Base-by-base conservation (phyloP, 1,140 invertebrate genomes). In the Lordiphosa stackelbergi region DNA sequence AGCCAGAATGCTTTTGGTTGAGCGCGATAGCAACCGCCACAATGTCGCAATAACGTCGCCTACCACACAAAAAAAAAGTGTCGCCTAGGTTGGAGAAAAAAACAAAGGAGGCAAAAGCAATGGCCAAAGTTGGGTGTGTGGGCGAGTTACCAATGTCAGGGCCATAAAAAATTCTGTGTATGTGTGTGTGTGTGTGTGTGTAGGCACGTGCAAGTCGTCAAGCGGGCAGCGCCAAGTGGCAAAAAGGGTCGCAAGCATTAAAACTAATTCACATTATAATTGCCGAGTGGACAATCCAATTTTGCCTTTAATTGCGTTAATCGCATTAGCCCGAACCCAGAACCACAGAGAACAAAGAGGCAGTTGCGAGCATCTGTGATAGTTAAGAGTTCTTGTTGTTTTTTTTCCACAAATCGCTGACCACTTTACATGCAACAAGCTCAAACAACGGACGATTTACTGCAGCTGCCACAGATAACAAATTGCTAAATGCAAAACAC, bases 241-340 rank as follows among this genome's bases (percentile, higher is more conserved):
- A 38, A 61, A 75, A 79, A 81, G 71, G 75, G 62, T 64, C 63
- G 57, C 52, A 57, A 12, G 49, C 72, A 79, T 79, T 83, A 81
- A 79, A 79, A 66, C 65, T 81, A 81, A 79, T 79, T 75, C 77
- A 55, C 37, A 65, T 68, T 71, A 74, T 79, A 79, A 79, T 79
- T 81, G 75, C 63, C 31, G 7, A 49, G 12, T 37, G 24, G 36
- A 35, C 58, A 46, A 35, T 65, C 49, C 53, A 52, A 66, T 77
- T 55, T 54, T 46, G 31, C 66, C 56, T 62, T 51, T 74, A 70
- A 79, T 81, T 81, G 66, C 51, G 37, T 62, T 70, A 81, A 74
- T 70, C 74, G 75, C 57, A 79, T 78, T 78, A 74, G 49, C 52
- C 36, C 34, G 41, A 59, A 45, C 45, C 45, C 40, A 24, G 35